Evolutionary conservation across 2,888 invertebrate species (phyloP).

Genomic region (Acleris literana): DNA sequence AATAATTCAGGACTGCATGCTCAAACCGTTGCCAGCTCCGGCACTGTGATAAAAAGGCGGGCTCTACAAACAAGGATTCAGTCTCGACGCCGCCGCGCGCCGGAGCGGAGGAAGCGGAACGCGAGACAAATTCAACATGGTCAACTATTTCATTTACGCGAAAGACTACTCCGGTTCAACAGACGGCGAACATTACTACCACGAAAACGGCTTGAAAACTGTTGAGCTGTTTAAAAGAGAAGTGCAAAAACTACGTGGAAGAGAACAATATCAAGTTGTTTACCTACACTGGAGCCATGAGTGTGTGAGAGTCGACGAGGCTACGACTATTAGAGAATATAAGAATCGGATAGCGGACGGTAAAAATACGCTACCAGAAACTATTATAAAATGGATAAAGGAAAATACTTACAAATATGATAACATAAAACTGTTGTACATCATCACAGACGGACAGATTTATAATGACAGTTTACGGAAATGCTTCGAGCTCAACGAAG

Average conservation of each 20-base stretch:
- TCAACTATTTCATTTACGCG: constrained; percentile 27
- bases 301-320: constrained; percentile 46
- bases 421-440: constrained; percentile 40
- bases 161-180: constrained; percentile 39
- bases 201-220: constrained; percentile 45
- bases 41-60: too few relatives aligned
- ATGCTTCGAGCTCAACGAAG: constrained; percentile 44
- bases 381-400: constrained; percentile 41
- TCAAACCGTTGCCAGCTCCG: too few relatives aligned
- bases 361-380: constrained; percentile 37
- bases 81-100: too few relatives aligned
- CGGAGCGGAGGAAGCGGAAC: too few relatives aligned
- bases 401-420: constrained; percentile 39
- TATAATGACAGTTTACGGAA: neutral
- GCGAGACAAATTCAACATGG: neutral
- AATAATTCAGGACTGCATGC: too few relatives aligned
- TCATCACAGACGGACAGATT: constrained; percentile 52
- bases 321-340: constrained; percentile 36
- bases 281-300: constrained; percentile 39
- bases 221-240: constrained; percentile 44
- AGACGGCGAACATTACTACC: constrained; percentile 39
- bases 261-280: constrained; percentile 39
- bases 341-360: neutral
- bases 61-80: too few relatives aligned
- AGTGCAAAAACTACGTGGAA: constrained; percentile 41